These are phyloP conservation scores for Rhingia campestris DNA, from an alignment of 2,888 invertebrate species.

Conservation along the genomic window DNA sequence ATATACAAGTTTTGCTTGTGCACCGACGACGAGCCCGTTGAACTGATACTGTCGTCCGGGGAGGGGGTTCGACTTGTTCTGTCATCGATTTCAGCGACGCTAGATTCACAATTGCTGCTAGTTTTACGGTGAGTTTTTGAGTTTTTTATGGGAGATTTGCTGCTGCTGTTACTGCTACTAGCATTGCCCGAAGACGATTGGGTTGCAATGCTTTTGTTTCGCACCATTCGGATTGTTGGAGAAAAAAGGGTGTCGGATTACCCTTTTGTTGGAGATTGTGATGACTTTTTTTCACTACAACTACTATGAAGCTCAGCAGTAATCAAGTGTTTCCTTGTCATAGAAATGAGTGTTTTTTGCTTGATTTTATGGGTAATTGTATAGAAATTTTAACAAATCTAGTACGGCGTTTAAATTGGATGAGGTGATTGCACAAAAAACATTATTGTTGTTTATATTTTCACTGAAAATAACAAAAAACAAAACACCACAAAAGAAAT, in stretches of 20 bases:
- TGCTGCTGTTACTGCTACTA: conserved; percentile 78
- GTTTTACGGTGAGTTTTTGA: conserved; percentile 80
- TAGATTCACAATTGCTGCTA: conserved; percentile 79
- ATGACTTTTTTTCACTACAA: conserved; percentile 43
- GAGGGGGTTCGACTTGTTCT: conserved; percentile 71
- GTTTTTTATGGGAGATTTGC: conserved; percentile 80
- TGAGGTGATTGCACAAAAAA: conserved; percentile 28
- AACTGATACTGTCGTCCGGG: conserved; percentile 72
- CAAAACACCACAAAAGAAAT: conserved; percentile 34
- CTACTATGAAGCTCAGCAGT: conserved; percentile 47
- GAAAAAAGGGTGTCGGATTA: conserved; percentile 61
- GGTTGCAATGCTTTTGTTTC: conserved; percentile 80
- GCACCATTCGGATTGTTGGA: conserved; percentile 80
- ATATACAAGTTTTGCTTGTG: conserved; percentile 94
- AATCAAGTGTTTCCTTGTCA: conserved; percentile 60
- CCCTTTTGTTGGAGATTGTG: conserved; percentile 57
- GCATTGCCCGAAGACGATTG: conserved; percentile 80
- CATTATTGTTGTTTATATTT: conserved; percentile 72
- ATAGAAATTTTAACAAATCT: conserved; percentile 27
- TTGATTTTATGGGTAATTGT: conserved; percentile 10
- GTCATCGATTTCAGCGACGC: conserved; percentile 80
- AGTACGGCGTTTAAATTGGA: conserved; percentile 18
- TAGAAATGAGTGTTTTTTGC: conserved; percentile 28
- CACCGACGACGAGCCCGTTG: conserved; percentile 89
- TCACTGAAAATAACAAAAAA: conserved; percentile 60